A percentile compares a stretch with the other conserved stretches of the same genome.
phyloP scores from a whole-genome alignment of 2,888 invertebrate species.

The Drosophila kanekoi region DNA sequence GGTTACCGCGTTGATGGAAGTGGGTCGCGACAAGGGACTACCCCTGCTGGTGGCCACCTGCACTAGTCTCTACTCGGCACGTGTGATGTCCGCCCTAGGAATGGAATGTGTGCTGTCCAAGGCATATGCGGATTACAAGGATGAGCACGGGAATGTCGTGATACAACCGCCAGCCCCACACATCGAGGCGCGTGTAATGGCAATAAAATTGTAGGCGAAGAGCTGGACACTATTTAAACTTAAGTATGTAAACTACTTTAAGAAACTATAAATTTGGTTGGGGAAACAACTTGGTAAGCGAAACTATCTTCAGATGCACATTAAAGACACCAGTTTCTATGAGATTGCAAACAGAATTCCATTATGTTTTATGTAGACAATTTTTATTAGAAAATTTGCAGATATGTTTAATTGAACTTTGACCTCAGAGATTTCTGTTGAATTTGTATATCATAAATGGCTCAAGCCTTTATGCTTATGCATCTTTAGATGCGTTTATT shows the following conservation, averaged over 20 bases:
- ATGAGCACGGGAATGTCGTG: constrained; percentile 52
- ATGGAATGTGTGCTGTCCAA: constrained; percentile 61
- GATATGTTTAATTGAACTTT: no score
- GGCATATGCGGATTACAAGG: constrained; percentile 64
- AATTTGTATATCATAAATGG: neutral
- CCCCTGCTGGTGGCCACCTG: constrained; percentile 66
- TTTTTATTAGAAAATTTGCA: no score
- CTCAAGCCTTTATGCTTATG: neutral
- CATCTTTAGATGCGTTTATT: neutral
- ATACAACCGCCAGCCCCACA: constrained; percentile 70
- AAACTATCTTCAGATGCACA: no score
- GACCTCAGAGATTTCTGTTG: no score
- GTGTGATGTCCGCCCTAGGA: constrained; percentile 56
- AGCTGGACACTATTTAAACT: no score
- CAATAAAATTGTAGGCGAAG: constrained; percentile 33
- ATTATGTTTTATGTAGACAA: no score
- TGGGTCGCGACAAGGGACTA: constrained; percentile 57
- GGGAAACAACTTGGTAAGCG: no score
- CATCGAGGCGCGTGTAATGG: constrained; percentile 48
- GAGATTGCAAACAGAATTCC: no score
- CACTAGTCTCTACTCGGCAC: constrained; percentile 70
- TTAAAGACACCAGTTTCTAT: no score
- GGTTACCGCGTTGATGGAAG: constrained; percentile 54
- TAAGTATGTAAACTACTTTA: no score
- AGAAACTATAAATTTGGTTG: no score